Evolutionary conservation across 2,113 vertebrate species (phyloP), one percentile per base, ranked within the genome.

Genomic region (Willisornis vidua): DNA sequence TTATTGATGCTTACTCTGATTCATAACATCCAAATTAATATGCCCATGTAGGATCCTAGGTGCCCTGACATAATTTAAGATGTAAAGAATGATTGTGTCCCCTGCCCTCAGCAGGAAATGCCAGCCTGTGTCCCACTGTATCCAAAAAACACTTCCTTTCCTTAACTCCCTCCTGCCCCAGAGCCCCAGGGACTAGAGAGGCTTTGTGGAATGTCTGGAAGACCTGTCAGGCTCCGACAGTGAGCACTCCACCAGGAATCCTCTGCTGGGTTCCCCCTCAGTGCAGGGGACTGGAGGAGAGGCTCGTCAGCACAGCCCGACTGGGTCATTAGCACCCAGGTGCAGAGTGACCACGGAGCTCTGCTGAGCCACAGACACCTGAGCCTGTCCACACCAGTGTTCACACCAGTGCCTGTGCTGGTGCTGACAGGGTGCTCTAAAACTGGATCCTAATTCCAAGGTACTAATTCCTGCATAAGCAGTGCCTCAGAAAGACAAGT

Each of bases 1-100:
- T 93, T 93, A 90, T 14, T 86, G 93, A 92, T 89, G 67, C 72
- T 80, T 74, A 48, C 52, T 81, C 81, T 23, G 52, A 94, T 92
- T 94, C 65, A 41, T 26, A 65, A 79, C 73, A 63, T 68, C 80
- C 83, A 72, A 41, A 89, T 71, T 19, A 77, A 89, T 19, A n/a
- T 5, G 33, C 31, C 45, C 62, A 29, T 49, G 76, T 18, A 80
- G 26, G 72, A 72, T 65, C 76, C 65, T 55, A 14, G 82, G 41
- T 90, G 72, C 57, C 73, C 80, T 49, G 68, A 52, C 24, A 37
- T 24, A 43, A 87, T 70, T 66, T 61, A 58, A 51, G 48, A 20
- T 6, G 25, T 59, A 23, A 88, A 66, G 63, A 49, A 7, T 57
- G n/a, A 43, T 10, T 3, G 3, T 24, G 18, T 26, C 8, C 12